Base-by-base conservation (phyloP, 2,113 vertebrate species). In the Chunga burmeisteri region DNA sequence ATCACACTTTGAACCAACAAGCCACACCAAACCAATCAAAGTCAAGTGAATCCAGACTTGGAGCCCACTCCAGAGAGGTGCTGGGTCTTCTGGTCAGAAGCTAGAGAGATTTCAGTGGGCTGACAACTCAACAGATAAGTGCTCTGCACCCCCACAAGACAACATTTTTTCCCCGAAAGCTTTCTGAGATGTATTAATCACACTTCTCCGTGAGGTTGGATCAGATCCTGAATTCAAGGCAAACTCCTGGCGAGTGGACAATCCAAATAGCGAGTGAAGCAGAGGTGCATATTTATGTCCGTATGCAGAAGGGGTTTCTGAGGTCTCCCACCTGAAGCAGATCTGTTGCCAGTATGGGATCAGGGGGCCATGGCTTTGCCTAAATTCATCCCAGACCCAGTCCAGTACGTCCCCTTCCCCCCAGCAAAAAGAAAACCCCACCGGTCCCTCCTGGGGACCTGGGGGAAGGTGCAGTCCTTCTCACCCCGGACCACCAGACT, bases 1-100 rank as follows among this genome's bases (percentile, higher is more conserved):
- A 3, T 4, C 4, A 0, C 11, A 12, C 55, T 61, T 78, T 17
- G 7, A 26, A 13, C 32, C 62, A 20, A 13, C 1, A 1, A 11
- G 29, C 23, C 21, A 12, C 17, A 9, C 58, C 46, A 56, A 49
- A 4, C 10, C 32, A 7, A 6, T 19, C 5, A 9, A 13, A 21
- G 16, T 13, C 22, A 36, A 40, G 46, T 7, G 80, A 52, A 21
- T 55, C 47, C 73, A 13, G 40, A 6, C 3, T 32, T 8, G 1
- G 52, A 62, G 47, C 30, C 42, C 26, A 2, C 18, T 11, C 50
- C 6, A 11, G 55, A 18, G 14, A 5, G 30, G 9, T 44, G 23
- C 49, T n/a, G n/a, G 11, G 23, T 12, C 36, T 15, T 9, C 56
- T 47, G 40, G 29, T 26, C 61, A 10, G 70, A 9, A n/a, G 50